These are phyloP conservation scores for Margaritifera margaritifera DNA, from an alignment of 2,888 invertebrate species.

Conservation along the genomic window DNA sequence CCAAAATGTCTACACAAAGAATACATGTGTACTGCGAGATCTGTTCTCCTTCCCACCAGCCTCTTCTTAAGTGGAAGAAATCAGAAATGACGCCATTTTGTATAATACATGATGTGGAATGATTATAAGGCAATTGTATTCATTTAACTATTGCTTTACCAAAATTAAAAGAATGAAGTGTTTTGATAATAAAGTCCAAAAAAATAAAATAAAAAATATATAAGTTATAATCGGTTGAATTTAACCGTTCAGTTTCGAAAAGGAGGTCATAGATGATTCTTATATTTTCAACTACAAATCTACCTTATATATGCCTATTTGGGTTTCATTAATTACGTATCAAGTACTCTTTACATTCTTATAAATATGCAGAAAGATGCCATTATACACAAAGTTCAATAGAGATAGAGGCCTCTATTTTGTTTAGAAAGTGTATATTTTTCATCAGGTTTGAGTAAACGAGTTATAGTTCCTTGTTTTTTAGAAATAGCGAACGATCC, in stretches of 20 bases:
- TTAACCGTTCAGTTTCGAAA: conserved; percentile 1
- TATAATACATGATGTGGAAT: neutral
- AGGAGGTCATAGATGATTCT: conserved; percentile 2
- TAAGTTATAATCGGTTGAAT: neutral
- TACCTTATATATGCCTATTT: neutral
- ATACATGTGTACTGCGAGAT: neutral
- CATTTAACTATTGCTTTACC: neutral
- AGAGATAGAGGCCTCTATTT: neutral
- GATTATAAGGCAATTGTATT: neutral
- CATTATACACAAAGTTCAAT: neutral
- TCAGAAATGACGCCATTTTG: neutral
- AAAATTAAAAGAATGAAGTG: neutral
- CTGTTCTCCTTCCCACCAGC: neutral
- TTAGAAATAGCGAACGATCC: neutral
- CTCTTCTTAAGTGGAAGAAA: neutral
- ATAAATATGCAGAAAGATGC: neutral
- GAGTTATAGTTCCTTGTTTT: neutral
- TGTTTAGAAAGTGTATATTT: neutral
- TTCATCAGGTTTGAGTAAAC: no score
- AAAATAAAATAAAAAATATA: conserved; percentile 4
- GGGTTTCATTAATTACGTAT: neutral
- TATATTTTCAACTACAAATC: neutral
- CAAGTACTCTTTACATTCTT: neutral
- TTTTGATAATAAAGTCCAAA: neutral
- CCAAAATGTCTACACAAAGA: neutral